phyloP scores from a whole-genome alignment of 2,113 vertebrate genomes.

The Rhinolophus sinicus region DNA sequence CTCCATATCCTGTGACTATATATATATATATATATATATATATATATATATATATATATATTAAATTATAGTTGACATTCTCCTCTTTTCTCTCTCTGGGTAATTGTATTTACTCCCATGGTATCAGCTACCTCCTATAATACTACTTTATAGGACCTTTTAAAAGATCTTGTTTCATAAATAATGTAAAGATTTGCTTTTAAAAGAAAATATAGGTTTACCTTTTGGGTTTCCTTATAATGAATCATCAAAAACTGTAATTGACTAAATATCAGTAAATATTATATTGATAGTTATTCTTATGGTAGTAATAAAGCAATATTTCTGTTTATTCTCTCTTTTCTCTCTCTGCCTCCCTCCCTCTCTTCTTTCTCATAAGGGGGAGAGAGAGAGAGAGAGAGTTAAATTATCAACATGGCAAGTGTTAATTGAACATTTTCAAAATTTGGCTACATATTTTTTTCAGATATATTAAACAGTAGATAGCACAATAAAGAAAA shows the following conservation, averaged over 20 bases:
- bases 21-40: too few relatives aligned
- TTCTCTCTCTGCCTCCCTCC: too few relatives aligned
- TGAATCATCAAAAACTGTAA: neutral
- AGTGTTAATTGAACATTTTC: neutral
- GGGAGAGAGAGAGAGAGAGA: neutral
- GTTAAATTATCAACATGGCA: neutral
- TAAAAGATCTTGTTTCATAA: neutral
- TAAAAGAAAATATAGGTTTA: neutral
- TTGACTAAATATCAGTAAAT: too few relatives aligned
- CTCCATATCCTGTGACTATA: too few relatives aligned
- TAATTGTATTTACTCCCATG: neutral
- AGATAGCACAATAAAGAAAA: neutral
- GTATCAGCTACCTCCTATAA: neutral
- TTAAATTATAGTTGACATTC: too few relatives aligned
- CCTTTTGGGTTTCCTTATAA: neutral
- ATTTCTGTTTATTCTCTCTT: too few relatives aligned
- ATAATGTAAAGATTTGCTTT: neutral
- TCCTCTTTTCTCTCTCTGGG: neutral
- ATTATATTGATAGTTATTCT: too few relatives aligned
- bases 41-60: too few relatives aligned
- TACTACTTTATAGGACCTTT: neutral
- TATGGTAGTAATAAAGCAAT: too few relatives aligned
- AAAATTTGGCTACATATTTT: neutral
- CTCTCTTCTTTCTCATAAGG: too few relatives aligned
- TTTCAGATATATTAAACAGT: too few relatives aligned